Conservation (phyloP, 2,888 invertebrate genomes). For the Crioceris asparagi region DNA sequence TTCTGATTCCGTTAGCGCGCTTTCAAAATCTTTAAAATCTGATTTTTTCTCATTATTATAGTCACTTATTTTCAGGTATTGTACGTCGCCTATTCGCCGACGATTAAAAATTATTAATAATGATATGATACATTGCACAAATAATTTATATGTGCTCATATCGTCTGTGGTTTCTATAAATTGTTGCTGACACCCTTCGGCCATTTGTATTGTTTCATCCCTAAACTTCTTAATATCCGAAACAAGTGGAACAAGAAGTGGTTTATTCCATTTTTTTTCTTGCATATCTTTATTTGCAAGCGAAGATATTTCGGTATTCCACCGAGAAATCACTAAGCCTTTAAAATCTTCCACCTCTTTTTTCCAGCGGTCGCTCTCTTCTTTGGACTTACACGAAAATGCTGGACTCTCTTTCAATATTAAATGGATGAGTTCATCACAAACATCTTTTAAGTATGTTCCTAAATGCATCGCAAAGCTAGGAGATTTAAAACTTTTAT, state of each 20-base stretch:
- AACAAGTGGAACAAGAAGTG: slow-evolving; percentile 19
- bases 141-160: slow-evolving; percentile 11
- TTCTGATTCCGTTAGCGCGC: slow-evolving; percentile 17
- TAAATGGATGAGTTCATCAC: slow-evolving; percentile 18
- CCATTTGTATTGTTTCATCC: slow-evolving; percentile 14
- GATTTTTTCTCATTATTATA: slow-evolving; percentile 11
- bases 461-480: slow-evolving; percentile 22
- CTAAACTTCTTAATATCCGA: slow-evolving; percentile 20
- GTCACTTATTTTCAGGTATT: slow-evolving; percentile 18
- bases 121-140: slow-evolving; percentile 12
- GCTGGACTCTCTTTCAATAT: slow-evolving; percentile 17
- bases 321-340: slow-evolving; percentile 12
- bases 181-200: too few relatives aligned
- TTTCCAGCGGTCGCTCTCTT: slow-evolving; percentile 3
- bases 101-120: slow-evolving; percentile 18
- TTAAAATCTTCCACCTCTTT: slow-evolving; percentile 11
- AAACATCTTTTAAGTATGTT: slow-evolving; percentile 17
- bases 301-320: slow-evolving; percentile 19
- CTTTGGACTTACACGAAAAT: slow-evolving; percentile 14
- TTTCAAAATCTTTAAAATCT: slow-evolving; percentile 19
- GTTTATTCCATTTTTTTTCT: slow-evolving; percentile 21
- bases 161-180: slow-evolving; percentile 6
- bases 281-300: slow-evolving; percentile 21
- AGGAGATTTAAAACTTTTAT: slow-evolving; percentile 20
- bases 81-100: slow-evolving; percentile 18